These are phyloP conservation scores for Sipha maydis DNA, from an alignment of 2,888 invertebrate species.

Conservation along the genomic window DNA sequence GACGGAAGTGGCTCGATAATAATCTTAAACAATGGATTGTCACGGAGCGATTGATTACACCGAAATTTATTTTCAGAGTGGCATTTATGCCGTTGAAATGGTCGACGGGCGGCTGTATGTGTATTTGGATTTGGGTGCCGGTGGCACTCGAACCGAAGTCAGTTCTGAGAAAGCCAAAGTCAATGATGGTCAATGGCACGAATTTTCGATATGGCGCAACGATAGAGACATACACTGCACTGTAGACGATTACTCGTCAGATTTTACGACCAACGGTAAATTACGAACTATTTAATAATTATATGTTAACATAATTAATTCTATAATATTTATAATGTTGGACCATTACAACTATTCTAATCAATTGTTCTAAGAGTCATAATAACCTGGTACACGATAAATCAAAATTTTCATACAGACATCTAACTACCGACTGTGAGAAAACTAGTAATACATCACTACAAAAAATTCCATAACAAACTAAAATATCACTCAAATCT, in stretches of 20 bases:
- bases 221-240: constrained; percentile 73
- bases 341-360: too few species aligned
- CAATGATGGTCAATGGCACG: constrained; percentile 94
- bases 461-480: too few species aligned
- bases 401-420: too few species aligned
- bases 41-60: not conserved
- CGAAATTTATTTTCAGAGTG: constrained; percentile 73
- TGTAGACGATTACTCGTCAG: constrained; percentile 56
- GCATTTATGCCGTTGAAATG: constrained; percentile 93
- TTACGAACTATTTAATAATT: too few species aligned
- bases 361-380: too few species aligned
- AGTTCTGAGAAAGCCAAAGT: constrained; percentile 77
- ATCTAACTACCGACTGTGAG: too few species aligned
- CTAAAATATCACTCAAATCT: too few species aligned
- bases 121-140: constrained; percentile 91
- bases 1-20: too few species aligned
- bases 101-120: constrained; percentile 93
- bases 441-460: too few species aligned
- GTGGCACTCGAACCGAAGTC: constrained; percentile 85
- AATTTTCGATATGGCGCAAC: constrained; percentile 83
- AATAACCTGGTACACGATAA: too few species aligned
- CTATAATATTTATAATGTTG: too few species aligned
- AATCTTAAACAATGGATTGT: not conserved
- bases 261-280: constrained; percentile 49
- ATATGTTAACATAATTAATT: too few species aligned